Base-by-base conservation (phyloP, 2,113 vertebrate species). In the Microcebus murinus region DNA sequence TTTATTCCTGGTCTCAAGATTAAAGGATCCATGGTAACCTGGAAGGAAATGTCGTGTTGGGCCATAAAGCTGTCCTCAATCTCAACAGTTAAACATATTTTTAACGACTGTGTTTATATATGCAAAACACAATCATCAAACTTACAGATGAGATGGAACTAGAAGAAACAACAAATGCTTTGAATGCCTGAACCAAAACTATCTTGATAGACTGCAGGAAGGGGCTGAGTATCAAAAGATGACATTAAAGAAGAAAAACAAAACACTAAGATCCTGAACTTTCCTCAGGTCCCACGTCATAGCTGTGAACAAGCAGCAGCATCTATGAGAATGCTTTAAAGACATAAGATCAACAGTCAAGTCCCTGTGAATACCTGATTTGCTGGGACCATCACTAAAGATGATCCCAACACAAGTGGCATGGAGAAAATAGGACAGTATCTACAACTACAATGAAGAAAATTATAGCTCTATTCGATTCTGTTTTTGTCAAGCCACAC, bases 111-210 rank as follows among this genome's bases (percentile, higher is more conserved):
- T 52, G n/a, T 94, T 96, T 92, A 80, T 11, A 74, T 68, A 81
- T 92, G 84, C 25, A 86, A 97, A 92, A 63, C 42, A 85, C 8
- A 94, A 76, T 65, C 27, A 90, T 96, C 55, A 91, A 45, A 90
- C 52, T 74, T 90, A 89, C 7, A 88, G 45, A 68, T 91, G 65
- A 93, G 77, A 73, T 82, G 48, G 87, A 70, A 83, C 45, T 88
- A 27, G 20, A 96, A 71, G 50, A 70, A 15, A 82, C 14, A 89
- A 36, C 17, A 94, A 94, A 55, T 81, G 5, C 57, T 95, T 91
- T 85, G 70, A 96, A 65, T 81, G 81, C 59, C 21, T 96, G 50
- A 65, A 55, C 18, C 25, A 86, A 90, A 90, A 86, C 76, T 65
- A 86, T n/a, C 61, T 87, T 86, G 13, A 83, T 31, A 86, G 48